Percentiles rank a stretch among this genome's conserved stretches.
Evolutionary conservation across 2,113 vertebrate genomes (phyloP).

Genomic region (Halichoerus grypus): DNA sequence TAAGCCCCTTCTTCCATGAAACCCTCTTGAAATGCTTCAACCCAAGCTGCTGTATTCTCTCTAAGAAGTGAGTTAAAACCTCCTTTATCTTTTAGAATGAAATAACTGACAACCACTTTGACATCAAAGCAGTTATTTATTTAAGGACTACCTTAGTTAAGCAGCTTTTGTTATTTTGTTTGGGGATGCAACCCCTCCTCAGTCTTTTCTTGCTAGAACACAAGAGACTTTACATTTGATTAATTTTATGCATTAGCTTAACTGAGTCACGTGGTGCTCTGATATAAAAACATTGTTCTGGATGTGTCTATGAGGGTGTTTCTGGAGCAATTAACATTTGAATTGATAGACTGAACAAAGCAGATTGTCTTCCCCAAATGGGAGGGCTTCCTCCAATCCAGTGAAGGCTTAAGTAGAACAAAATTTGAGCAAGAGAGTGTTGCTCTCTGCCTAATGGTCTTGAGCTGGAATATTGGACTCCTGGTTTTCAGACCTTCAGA

Average conservation of each 20-base stretch:
- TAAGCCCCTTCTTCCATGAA: not conserved
- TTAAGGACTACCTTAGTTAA: not conserved
- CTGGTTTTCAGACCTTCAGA: not conserved
- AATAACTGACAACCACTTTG: not conserved
- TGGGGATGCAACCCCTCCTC: not conserved
- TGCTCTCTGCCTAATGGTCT: not conserved
- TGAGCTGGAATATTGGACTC: not conserved
- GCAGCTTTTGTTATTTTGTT: constrained; percentile 38
- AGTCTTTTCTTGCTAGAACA: not conserved
- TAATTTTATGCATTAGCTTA: not conserved
- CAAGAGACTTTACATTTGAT: not conserved
- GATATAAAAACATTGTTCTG: not conserved
- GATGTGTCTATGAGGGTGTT: not conserved
- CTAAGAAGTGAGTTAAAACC: not conserved
- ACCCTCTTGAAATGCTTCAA: not conserved
- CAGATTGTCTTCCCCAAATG: not conserved
- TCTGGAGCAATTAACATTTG: not conserved
- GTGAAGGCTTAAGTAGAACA: not conserved
- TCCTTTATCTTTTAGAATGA: not conserved
- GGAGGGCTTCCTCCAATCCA: not conserved
- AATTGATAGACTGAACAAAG: not conserved
- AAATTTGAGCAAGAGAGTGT: not conserved
- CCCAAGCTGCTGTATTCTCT: not conserved
- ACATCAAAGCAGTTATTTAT: not conserved
- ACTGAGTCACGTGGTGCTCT: not conserved